Base-by-base conservation (phyloP, 2,113 vertebrate genomes). In the Plestiodon gilberti region DNA sequence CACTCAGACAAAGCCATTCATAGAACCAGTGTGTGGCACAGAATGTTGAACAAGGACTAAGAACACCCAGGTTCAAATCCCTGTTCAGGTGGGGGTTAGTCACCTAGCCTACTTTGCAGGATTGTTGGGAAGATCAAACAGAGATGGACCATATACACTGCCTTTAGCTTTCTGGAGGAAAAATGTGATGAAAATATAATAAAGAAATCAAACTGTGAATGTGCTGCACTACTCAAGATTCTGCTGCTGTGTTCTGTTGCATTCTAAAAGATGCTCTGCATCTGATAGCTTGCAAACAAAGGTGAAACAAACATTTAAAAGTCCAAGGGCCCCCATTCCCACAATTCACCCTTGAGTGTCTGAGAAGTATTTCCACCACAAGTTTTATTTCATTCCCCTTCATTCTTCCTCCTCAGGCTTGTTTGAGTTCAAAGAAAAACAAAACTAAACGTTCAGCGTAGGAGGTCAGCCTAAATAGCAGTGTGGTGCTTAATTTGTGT, bases 191-290 rank as follows among this genome's bases (percentile, higher is more conserved):
- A 57, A 57, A 57, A 57, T 57, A 57, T 57, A 57, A 57, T 57
- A 57, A 6, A 57, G 10, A 57, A 57, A 57, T 57, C 5, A 57
- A 17, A 57, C 13, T 48, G 43, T 4, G 43, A 48, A 5, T 48
- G 43, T 48, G 43, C 43, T 48, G 4, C 43, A 48, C 43, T 48
- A 48, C 43, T 88, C 93, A 91, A 89, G 87, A 89, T 76, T 90
- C 82, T 79, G 57, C 55, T 55, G 71, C 4, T n/a, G 48, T 14
- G 70, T 35, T 87, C 74, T 48, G 71, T 43, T 82, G 84, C 89
- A 79, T 78, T 80, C 73, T 83, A 88, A 8, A 28, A 79, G 78
- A 86, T 87, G 55, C 43, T 71, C 70, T 20, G 57, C 52, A 87
- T 70, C 48, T 90, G 64, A 64, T 74, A 11, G 62, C 3, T 88